Conservation (phyloP, 2,888 invertebrate genomes). For the Drosophila diplacantha region DNA sequence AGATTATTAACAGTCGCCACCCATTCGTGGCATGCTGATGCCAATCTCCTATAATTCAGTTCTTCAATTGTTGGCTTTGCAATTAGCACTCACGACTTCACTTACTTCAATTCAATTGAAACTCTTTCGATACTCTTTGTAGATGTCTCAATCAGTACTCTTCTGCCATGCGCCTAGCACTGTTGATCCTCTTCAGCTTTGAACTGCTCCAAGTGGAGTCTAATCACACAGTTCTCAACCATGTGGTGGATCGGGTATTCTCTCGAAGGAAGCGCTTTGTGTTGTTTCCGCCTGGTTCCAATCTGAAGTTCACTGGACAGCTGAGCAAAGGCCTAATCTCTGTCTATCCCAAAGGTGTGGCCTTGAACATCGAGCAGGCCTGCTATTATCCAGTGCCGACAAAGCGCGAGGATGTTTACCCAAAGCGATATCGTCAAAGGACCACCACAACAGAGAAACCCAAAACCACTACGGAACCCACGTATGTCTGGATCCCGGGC, state of each 20-base stretch:
- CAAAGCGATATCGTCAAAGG: slow-evolving; percentile 65
- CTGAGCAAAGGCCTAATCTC: slow-evolving; percentile 68
- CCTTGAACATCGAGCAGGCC: slow-evolving; percentile 66
- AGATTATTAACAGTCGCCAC: background rate
- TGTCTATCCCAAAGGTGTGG: slow-evolving; percentile 63
- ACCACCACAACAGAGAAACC: slow-evolving; percentile 60
- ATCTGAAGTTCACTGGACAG: slow-evolving; percentile 70
- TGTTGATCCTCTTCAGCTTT: slow-evolving; percentile 37
- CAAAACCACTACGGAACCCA: slow-evolving; percentile 53
- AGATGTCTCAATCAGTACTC: slow-evolving; percentile 56
- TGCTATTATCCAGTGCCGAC: slow-evolving; percentile 71
- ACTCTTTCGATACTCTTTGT: background rate
- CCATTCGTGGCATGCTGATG: slow-evolving; percentile 1
- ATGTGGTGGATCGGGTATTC: slow-evolving; percentile 66
- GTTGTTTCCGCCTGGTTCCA: slow-evolving; percentile 69
- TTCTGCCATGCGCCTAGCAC: slow-evolving; percentile 41
- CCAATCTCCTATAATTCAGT: background rate
- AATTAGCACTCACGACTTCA: slow-evolving; percentile 45
- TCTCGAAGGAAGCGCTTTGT: slow-evolving; percentile 72
- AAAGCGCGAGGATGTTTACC: slow-evolving; percentile 70
- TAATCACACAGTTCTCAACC: slow-evolving; percentile 51
- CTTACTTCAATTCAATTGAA: slow-evolving; percentile 21
- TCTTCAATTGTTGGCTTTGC: slow-evolving; percentile 30
- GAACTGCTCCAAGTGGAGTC: slow-evolving; percentile 16
- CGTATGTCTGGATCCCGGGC: slow-evolving; percentile 69